Evolutionary conservation across 1,140 invertebrate species (phyloP).

Genomic region (Drosophila eugracilis): DNA sequence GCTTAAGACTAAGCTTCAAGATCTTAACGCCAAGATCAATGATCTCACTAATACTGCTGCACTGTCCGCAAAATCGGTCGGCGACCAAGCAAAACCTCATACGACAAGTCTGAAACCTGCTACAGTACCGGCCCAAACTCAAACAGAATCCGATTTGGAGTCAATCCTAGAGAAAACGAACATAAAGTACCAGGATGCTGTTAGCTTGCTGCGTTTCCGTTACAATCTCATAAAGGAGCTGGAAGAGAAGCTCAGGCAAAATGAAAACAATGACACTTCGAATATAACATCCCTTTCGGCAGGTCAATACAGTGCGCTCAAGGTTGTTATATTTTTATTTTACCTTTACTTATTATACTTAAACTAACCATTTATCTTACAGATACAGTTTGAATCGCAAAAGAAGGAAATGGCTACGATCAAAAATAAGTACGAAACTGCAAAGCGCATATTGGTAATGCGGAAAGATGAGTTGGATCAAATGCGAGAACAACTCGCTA

Average conservation of each 20-base stretch:
- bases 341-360: not conserved
- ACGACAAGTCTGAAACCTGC: not conserved
- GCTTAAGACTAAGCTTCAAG: conserved; percentile 51
- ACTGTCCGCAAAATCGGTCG: not conserved
- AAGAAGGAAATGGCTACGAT: conserved; percentile 45
- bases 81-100: not conserved
- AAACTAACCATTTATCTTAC: not conserved
- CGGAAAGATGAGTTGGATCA: conserved; percentile 53
- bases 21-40: conserved; percentile 45
- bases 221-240: conserved; percentile 51
- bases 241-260: conserved; percentile 42
- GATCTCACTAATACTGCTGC: conserved; percentile 10
- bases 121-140: conserved; percentile 20
- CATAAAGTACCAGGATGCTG: conserved; percentile 45
- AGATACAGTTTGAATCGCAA: conserved; percentile 49
- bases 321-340: conserved; percentile 33
- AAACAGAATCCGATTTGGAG: conserved; percentile 60
- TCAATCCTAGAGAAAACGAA: conserved; percentile 19
- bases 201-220: conserved; percentile 49
- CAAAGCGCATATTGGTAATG: conserved; percentile 49
- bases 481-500: conserved; percentile 19
- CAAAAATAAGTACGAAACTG: conserved; percentile 54
- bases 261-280: conserved; percentile 56
- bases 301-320: conserved; percentile 54
- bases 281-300: conserved; percentile 44